Evolutionary conservation across 1,140 invertebrate genomes (phyloP).

Genomic region (Sycophila sp.): DNA sequence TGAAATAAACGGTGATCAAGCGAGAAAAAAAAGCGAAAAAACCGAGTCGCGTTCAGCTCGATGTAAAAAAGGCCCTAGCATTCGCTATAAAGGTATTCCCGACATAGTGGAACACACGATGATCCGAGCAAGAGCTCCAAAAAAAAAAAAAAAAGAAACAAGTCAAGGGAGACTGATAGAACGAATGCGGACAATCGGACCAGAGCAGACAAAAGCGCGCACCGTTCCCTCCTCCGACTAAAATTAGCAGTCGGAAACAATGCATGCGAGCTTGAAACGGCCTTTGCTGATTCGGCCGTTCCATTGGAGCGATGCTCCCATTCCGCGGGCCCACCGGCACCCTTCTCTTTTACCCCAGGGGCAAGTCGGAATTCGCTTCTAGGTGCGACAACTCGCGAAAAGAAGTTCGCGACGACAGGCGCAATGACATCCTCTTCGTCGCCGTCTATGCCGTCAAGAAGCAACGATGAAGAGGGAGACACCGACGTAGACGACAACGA

Average conservation of each 20-base stretch:
- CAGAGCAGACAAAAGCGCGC: conserved; percentile 46
- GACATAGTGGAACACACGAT: conserved; percentile 22
- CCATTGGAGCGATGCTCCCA: conserved; percentile 41
- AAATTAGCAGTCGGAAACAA: conserved; percentile 51
- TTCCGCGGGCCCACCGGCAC: not conserved
- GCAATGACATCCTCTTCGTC: not conserved
- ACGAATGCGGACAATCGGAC: conserved; percentile 17
- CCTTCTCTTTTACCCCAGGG: not conserved
- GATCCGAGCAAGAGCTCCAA: not conserved
- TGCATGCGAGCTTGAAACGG: conserved; percentile 42
- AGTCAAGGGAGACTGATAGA: not conserved
- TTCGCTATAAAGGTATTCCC: conserved; percentile 9
- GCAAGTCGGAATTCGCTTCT: conserved; percentile 26
- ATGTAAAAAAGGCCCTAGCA: not conserved
- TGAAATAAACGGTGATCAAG: not conserved
- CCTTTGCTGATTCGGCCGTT: conserved; percentile 43
- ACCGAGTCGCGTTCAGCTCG: no score
- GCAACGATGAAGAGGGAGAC: not conserved
- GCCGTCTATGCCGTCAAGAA: not conserved
- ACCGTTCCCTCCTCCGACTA: conserved; percentile 44
- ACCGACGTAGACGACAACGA: no score
- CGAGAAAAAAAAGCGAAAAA: not conserved
- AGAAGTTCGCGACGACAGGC: conserved; percentile 4
- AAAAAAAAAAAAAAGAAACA: not conserved
- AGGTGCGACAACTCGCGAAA: not conserved